Evolutionary conservation across 2,888 invertebrate genomes (phyloP).

Genomic region (Orchesella flavescens): DNA sequence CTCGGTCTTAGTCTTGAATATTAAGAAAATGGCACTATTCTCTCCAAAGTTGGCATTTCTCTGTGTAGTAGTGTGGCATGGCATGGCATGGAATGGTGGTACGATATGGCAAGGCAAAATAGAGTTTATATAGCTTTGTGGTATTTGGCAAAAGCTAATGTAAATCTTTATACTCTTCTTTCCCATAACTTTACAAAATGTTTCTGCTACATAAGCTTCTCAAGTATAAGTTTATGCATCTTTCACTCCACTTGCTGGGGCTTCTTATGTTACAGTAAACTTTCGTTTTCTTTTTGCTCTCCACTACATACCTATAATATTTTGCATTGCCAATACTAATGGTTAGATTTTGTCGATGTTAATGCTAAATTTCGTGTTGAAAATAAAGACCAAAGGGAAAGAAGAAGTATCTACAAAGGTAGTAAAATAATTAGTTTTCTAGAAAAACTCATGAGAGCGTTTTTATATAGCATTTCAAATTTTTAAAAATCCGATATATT

Average conservation of each 20-base stretch:
- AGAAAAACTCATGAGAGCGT: too few species aligned
- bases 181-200: constrained; percentile 22
- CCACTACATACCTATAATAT: not conserved
- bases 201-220: constrained; percentile 24
- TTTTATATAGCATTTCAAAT: too few species aligned
- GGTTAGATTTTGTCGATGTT: too few species aligned
- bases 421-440: too few species aligned
- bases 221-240: constrained; percentile 25
- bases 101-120: not conserved
- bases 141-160: not conserved
- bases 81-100: too few species aligned
- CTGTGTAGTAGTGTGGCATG: not conserved
- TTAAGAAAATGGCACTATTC: constrained; percentile 21
- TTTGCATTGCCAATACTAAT: too few species aligned
- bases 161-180: constrained; percentile 22
- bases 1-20: constrained; percentile 10
- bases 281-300: constrained; percentile 41
- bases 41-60: not conserved
- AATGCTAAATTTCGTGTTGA: too few species aligned
- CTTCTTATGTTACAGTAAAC: constrained; percentile 46
- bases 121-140: not conserved
- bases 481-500: too few species aligned
- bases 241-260: constrained; percentile 10
- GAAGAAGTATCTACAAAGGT: too few species aligned
- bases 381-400: too few species aligned